Evolutionary conservation across 2,113 vertebrate genomes (phyloP).

Genomic region (Myotis lucifugus): DNA sequence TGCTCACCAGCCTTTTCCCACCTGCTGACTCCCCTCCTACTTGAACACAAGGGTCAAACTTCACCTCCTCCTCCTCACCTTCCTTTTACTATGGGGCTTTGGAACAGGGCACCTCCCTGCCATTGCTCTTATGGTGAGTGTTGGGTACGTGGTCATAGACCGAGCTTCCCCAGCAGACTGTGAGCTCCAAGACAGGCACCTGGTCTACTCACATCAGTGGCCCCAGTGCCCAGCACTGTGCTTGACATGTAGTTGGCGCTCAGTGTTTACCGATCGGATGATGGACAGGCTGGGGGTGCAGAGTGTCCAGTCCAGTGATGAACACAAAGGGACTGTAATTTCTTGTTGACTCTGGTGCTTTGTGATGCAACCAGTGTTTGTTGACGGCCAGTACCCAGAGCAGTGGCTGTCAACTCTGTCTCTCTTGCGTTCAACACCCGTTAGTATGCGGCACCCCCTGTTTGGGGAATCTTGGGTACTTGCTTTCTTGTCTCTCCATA

Average conservation of each 20-base stretch:
- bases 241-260: background rate
- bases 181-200: background rate
- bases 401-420: background rate
- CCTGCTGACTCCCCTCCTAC: background rate
- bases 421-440: background rate
- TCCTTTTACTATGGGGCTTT: background rate
- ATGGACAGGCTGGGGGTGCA: background rate
- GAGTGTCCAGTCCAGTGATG: background rate
- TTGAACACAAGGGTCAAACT: background rate
- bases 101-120: rapidly evolving
- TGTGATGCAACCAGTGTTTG: background rate
- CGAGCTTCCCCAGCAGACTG: background rate
- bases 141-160: too few species aligned
- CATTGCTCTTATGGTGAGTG: background rate
- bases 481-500: background rate
- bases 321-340: rapidly evolving
- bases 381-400: background rate
- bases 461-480: background rate
- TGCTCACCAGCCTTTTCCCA: background rate
- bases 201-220: rapidly evolving
- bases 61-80: background rate
- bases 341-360: background rate
- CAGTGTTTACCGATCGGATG: background rate
- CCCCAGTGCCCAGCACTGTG: background rate
- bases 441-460: too few species aligned